These are phyloP conservation scores for Arctia plantaginis DNA, from an alignment of 2,888 invertebrate species.

Conservation along the genomic window DNA sequence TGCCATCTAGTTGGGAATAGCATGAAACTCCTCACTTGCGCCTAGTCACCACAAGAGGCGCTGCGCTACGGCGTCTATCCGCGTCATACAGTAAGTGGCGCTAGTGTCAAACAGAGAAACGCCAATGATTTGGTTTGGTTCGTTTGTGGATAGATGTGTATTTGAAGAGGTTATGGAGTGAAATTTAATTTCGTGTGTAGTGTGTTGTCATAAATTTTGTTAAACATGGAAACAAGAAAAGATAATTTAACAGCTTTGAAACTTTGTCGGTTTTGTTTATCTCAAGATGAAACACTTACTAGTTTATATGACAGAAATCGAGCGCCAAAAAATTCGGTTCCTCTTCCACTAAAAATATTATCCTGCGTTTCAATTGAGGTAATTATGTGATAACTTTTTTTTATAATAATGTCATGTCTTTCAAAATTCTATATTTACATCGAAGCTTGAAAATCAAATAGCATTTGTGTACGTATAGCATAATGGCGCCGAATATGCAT, in stretches of 20 bases:
- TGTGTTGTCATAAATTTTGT: slow-evolving; percentile 38
- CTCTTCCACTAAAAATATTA: slow-evolving; percentile 91
- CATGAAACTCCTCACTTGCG: slow-evolving; percentile 21
- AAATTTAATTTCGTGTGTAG: slow-evolving; percentile 47
- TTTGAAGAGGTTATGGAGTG: slow-evolving; percentile 69
- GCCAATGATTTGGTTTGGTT: slow-evolving; percentile 23
- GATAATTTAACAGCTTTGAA: slow-evolving; percentile 87
- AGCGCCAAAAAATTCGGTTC: slow-evolving; percentile 87
- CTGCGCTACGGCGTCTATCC: slow-evolving; percentile 52
- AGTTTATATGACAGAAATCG: slow-evolving; percentile 89
- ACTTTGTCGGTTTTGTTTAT: slow-evolving; percentile 92
- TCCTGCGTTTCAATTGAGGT: slow-evolving; percentile 93
- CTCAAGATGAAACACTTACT: slow-evolving; percentile 87
- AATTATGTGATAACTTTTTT: slow-evolving; percentile 53
- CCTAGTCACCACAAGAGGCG: slow-evolving; percentile 51
- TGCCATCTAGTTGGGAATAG: slow-evolving; percentile 57
- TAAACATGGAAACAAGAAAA: slow-evolving; percentile 87
- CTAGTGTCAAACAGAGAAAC: slow-evolving; percentile 54
- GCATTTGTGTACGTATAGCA: slow-evolving; percentile 25
- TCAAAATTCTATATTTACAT: slow-evolving; percentile 13
- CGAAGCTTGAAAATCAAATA: slow-evolving; percentile 21
- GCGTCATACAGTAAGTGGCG: slow-evolving; percentile 57
- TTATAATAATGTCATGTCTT: slow-evolving; percentile 10
- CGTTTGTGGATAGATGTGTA: slow-evolving; percentile 46
- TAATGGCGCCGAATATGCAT: slow-evolving; percentile 49